Base-by-base conservation (phyloP, 2,797 vertebrate species). In the Microctenopoma steveboyesi region DNA sequence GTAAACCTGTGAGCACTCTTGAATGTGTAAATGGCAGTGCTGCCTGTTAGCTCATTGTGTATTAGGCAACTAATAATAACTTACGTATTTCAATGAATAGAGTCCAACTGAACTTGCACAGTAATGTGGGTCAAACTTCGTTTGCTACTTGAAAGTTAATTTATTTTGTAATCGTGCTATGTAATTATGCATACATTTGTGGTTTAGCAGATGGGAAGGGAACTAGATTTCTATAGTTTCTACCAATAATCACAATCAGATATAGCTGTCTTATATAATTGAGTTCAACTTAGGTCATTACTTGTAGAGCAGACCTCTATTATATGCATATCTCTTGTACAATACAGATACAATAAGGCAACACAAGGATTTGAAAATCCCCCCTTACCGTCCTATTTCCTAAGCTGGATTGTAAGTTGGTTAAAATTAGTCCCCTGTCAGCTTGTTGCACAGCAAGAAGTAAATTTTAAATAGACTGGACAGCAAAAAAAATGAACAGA, bases 361-460 rank as follows among this genome's bases (percentile, higher is more conserved):
- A 11, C 5, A 42, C 12, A 42, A 42, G 14, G 40, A 42, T 42
- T 42, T 69, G 7, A 13, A 52, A 61, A 57, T n/a, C 11, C 51
- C 12, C 42, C 12, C 8, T 54, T 10, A 53, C 10, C 15, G 46
- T 22, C 4, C 4, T 11, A 37, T 47, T 47, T 48, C 35, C 35
- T 7, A 11, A 61, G 37, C 22, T 52, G n/a, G 14, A n/a, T 73
- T 53, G 30, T 14, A 51, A n/a, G 7, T 55, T 42, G 18, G 10
- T 74, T 70, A 10, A 50, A 64, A 61, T 43, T 7, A 18, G 28
- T 55, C 8, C 68, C 40, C 45, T 58, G 2, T 68, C 14, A 45
- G 25, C 22, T 51, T 10, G 8, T 18, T 22, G 8, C 12, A 45
- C 8, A 16, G 27, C 13, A 25, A 14, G 25, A 13, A 33, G n/a